Evolutionary conservation across 2,113 vertebrate genomes (phyloP), one percentile per base, ranked within the genome.

Genomic region (Heterotilapia buettikoferi): DNA sequence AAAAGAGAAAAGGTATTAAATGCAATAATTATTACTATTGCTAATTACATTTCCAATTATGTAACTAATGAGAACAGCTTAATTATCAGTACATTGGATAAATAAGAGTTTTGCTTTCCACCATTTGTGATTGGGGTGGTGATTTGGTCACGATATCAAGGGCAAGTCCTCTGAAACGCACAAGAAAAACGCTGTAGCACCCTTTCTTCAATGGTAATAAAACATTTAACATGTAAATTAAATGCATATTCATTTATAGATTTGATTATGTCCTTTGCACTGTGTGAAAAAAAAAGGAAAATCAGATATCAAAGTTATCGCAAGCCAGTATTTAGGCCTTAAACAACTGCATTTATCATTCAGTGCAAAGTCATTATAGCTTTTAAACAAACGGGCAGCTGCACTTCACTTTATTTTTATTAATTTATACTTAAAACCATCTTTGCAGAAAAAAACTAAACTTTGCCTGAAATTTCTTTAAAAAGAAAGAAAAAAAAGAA

Each of bases 41-140:
- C 96, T 96, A 96, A 97, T 97, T 97, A 97, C 94, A 95, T 95
- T 96, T 95, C 94, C 94, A 96, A 96, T 96, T 97, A 96, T 96
- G 95, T 95, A 94, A 94, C 96, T 96, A 97, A 97, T 96, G 95
- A 96, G 93, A 94, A 90, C 71, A 92, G 91, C 94, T 95, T 97
- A 94, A 96, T 96, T 94, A 95, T 93, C 89, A 92, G 91, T 89
- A 92, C 94, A 95, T 88, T 92, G 87, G 88, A 94, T 94, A 94
- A 94, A 96, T 95, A 94, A 90, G 83, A 93, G 88, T 90, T 93
- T 91, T 73, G 87, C 81, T 86, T 90, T 73, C 57, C 66, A 80
- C 68, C 73, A 52, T 91, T 93, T 86, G 85, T 90, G 92, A 92
- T 88, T 33, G 85, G 83, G 85, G 71, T 31, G 71, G 81, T 24